Base-by-base conservation (phyloP, 2,888 invertebrate genomes). In the Ceriagrion tenellum region DNA sequence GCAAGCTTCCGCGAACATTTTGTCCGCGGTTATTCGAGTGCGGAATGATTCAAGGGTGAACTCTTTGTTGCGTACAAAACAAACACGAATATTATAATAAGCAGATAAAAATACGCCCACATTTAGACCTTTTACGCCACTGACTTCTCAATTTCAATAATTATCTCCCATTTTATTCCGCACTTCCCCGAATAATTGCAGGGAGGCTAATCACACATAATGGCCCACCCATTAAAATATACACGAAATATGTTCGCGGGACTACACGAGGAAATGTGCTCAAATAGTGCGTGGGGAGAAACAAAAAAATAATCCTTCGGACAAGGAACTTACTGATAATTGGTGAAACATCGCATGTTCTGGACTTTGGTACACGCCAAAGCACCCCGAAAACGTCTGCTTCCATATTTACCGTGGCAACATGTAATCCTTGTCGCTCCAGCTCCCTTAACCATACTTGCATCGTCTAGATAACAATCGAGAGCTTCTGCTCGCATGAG, bases 51-150 rank as follows among this genome's bases (percentile, higher is more conserved):
- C 30, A 81, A 81, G 81, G 81, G 81, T 35, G 81, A 81, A 81
- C 8, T 81, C 35, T 81, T 30, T n/a, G 81, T 16, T 35, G 30
- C 2, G 30, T 12, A 81, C 81, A 81, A 81, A 81, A 81, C 81
- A 81, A 81, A 81, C 81, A 81, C 81, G 81, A 81, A 81, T 81
- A 81, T 81, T 81, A 81, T 81, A 81, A 81, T 81, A 81, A 81
- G 16, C 35, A 81, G 81, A 18, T 23, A 35, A 81, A 81, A 81
- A 30, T 81, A 81, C 81, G 81, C 81, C 81, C 35, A 30, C 30
- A 26, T 81, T 81, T 16, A 81, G 18, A 35, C 35, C 18, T 81
- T 81, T 81, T 81, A 81, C 81, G 81, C 81, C 35, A 81, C 81
- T 81, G 81, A 81, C 30, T 35, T 35, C 81, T 81, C 81, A 81